These are phyloP conservation scores for Metopolophium dirhodum DNA, from an alignment of 1,140 invertebrate genomes.

Conservation along the genomic window DNA sequence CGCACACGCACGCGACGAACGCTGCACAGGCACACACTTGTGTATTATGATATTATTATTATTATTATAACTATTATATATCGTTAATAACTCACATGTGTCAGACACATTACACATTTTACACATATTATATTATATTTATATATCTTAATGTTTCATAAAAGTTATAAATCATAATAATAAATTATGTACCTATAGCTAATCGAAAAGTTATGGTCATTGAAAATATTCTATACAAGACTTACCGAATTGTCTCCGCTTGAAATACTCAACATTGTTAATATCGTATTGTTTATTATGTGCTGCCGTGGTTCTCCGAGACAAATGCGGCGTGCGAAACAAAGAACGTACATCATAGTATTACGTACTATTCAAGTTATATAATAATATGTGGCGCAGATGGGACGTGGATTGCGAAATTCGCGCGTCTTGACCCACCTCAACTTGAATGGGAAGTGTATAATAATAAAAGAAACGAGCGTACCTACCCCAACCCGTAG, in stretches of 20 bases:
- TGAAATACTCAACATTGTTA: not conserved
- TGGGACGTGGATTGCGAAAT: not conserved
- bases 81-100: not conserved
- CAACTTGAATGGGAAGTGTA: not conserved
- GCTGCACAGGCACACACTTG: not conserved
- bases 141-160: too few species aligned
- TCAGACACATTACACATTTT: too few species aligned
- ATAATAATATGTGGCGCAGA: not conserved
- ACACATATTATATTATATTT: too few species aligned
- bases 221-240: not conserved
- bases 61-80: not conserved
- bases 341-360: not conserved
- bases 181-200: too few species aligned
- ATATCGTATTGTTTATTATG: not conserved
- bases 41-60: not conserved
- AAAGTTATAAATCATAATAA: too few species aligned
- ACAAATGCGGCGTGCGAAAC: not conserved
- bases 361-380: too few species aligned
- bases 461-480: not conserved
- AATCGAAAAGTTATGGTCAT: not conserved
- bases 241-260: not conserved
- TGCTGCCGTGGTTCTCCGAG: not conserved
- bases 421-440: constrained; percentile 24
- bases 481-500: not conserved
- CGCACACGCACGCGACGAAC: not conserved